Evolutionary conservation across 2,113 vertebrate genomes (phyloP), one percentile per base, ranked within the genome.

Genomic region (Pollimyrus isidori): DNA sequence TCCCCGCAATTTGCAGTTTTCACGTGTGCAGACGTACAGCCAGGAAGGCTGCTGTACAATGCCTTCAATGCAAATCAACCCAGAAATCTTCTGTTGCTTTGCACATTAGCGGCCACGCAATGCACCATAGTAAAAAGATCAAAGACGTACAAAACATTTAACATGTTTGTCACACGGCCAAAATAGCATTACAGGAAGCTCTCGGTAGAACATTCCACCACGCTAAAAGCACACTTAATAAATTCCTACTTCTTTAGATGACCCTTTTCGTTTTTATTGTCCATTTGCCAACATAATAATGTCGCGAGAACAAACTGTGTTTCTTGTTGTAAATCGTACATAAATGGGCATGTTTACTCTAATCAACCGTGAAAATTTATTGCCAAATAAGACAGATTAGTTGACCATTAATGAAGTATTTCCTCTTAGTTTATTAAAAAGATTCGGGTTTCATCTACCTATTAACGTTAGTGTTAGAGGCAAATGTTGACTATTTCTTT

Each of bases 61-160:
- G 39, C 82, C 35, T 86, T 39, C 30, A 76, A 91, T 92, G 89
- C 91, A 92, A 93, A 92, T 92, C 30, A 88, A 88, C 90, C 88
- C 90, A 91, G 87, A 91, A 88, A 73, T 53, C 45, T 6, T 69
- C 5, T 73, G 76, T 88, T 58, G 48, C 58, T 82, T 87, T 89
- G 88, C 86, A 92, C 58, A 90, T 90, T 17, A 48, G 42, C 56
- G 84, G 83, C 88, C 42, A 89, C 88, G 90, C 89, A 89, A 90
- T 30, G 85, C 46, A 73, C 35, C n/a, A 88, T 82, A 88, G 23
- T 76, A 48, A 87, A 53, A 48, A 82, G 50, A 89, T 90, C 48
- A 90, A 88, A 65, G 58, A 49, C 50, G 50, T 52, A 52, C 42
- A 17, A 2, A 52, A 30, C 62, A 30, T 69, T 69, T 69, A 9